Evolutionary conservation across 2,113 vertebrate genomes (phyloP).

Genomic region (Furnarius figulus): DNA sequence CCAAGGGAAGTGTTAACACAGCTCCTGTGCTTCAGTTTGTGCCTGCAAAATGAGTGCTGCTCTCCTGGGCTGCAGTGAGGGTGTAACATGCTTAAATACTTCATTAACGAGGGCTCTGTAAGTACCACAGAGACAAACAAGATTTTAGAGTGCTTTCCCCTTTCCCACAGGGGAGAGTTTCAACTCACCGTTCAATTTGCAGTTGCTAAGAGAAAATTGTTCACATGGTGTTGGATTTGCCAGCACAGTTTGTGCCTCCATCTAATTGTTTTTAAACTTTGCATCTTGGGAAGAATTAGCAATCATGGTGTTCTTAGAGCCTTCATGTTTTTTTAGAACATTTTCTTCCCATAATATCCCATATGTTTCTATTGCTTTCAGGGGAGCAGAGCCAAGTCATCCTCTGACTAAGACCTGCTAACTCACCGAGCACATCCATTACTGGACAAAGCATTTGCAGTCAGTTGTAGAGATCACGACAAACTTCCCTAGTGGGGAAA

Average conservation of each 20-base stretch:
- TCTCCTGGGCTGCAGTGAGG: slow-evolving; percentile 19
- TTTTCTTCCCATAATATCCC: not conserved
- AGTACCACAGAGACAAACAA: not conserved
- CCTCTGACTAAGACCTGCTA: not conserved
- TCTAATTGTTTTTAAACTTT: slow-evolving; percentile 59
- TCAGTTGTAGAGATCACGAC: not conserved
- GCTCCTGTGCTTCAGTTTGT: not conserved
- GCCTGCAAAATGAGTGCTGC: not conserved
- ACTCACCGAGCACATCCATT: not conserved
- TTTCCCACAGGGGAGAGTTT: slow-evolving; percentile 2
- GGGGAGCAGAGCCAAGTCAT: not conserved
- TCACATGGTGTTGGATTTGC: slow-evolving; percentile 13
- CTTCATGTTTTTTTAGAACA: not conserved
- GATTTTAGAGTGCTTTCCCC: not conserved
- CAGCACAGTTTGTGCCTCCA: not conserved
- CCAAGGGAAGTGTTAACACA: not conserved
- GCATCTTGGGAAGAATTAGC: slow-evolving; percentile 45
- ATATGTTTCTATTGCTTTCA: slow-evolving; percentile 1
- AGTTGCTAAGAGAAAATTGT: slow-evolving; percentile 5
- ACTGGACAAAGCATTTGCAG: not conserved
- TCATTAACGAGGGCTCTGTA: slow-evolving; percentile 41
- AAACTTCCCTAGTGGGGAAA: not conserved
- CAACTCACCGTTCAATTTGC: slow-evolving; percentile 49
- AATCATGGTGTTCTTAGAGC: not conserved
- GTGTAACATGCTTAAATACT: slow-evolving; percentile 36